Conservation (phyloP, 2,113 vertebrate species). For the pig (Sus scrofa) region DNA sequence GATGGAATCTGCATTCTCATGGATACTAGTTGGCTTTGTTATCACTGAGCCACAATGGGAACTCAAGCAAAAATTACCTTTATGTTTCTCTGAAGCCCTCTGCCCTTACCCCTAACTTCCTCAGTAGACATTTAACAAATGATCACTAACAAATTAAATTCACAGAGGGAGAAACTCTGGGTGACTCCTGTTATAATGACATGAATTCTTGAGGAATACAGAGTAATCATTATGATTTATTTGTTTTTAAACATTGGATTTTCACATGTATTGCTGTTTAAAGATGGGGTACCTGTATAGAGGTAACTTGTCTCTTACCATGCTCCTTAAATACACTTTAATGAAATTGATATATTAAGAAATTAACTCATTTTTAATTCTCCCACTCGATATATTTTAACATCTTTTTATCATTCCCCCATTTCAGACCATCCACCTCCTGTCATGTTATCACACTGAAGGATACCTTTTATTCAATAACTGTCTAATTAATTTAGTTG, state of each 20-base stretch:
- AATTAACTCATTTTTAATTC: constrained; percentile 34
- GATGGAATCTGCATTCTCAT: too few species aligned
- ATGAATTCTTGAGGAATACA: not conserved
- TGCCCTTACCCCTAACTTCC: not conserved
- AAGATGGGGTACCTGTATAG: not conserved
- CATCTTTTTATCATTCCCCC: not conserved
- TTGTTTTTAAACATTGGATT: not conserved
- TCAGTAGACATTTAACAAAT: not conserved
- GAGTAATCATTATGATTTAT: not conserved
- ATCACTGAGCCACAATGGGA: too few species aligned
- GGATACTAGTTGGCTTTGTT: too few species aligned
- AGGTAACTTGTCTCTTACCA: not conserved
- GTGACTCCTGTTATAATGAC: not conserved
- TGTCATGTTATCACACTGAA: not conserved
- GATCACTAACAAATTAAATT: not conserved
- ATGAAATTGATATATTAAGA: not conserved
- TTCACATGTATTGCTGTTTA: not conserved
- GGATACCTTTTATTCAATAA: not conserved
- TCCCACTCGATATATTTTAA: not conserved
- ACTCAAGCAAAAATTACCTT: not conserved
- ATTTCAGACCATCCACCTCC: not conserved
- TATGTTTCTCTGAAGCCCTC: not conserved
- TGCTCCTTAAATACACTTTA: not conserved
- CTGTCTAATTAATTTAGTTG: not conserved
- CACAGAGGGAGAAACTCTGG: not conserved